phyloP scores from a whole-genome alignment of 2,888 invertebrate species.

The Apamea crenata region DNA sequence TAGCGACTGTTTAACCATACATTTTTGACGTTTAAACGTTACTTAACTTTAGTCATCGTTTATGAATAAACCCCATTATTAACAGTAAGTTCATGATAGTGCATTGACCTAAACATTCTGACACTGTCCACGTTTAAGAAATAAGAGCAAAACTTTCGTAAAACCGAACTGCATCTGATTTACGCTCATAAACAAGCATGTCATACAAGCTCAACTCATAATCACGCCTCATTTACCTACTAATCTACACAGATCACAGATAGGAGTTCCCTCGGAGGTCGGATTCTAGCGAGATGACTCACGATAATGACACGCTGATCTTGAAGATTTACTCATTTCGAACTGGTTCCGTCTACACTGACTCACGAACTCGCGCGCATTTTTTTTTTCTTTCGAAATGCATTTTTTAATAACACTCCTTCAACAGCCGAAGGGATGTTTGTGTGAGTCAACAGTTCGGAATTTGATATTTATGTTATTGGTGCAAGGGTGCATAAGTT shows the following conservation, averaged over 20 bases:
- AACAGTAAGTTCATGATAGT: not conserved
- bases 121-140: not conserved
- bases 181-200: not conserved
- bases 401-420: constrained; percentile 64
- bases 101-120: not conserved
- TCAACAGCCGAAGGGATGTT: constrained; percentile 56
- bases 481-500: constrained; percentile 59
- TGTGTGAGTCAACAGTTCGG: constrained; percentile 65
- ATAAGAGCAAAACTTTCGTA: not conserved
- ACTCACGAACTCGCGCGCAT: constrained; percentile 76
- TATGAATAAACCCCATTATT: too few relatives aligned
- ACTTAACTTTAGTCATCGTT: too few relatives aligned
- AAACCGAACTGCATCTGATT: not conserved
- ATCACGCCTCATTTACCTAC: constrained; percentile 51
- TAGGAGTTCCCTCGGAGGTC: constrained; percentile 79
- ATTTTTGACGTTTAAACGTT: too few relatives aligned
- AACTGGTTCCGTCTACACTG: constrained; percentile 73
- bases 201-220: constrained; percentile 13
- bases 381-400: constrained; percentile 66
- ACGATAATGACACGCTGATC: constrained; percentile 75
- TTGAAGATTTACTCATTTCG: constrained; percentile 71
- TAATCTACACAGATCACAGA: constrained; percentile 67
- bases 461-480: constrained; percentile 64
- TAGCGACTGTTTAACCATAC: too few relatives aligned
- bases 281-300: constrained; percentile 78